Base-by-base conservation (phyloP, 1,140 invertebrate genomes). In the Phocides pigmalion region DNA sequence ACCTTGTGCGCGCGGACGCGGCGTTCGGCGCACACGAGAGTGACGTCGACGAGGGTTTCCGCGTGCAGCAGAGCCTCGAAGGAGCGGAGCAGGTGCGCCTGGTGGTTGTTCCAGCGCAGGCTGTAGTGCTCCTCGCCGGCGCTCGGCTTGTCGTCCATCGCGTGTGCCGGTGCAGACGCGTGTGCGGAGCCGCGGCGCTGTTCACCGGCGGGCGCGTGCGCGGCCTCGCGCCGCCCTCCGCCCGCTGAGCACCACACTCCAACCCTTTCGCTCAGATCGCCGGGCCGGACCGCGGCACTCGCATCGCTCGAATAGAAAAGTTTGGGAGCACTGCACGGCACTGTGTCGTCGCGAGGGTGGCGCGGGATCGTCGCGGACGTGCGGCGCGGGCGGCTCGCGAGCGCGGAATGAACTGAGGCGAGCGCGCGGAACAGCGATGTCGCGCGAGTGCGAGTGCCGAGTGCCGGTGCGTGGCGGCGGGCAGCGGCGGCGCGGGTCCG, bases 81-180 rank as follows among this genome's bases (percentile, higher is more conserved):
- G 12, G 97, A 95, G 66, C 95, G 93, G 66, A 97, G 93, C 83
- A 98, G 95, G 90, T 98, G 96, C 58, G 94, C 94, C 81, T 97
- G 96, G 92, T 98, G 97, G 91, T 98, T 97, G 93, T 97, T 97
- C 97, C 97, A 98, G 90, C 96, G 94, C 66, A 98, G 93, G 76
- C 96, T 97, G 89, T 97, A 98, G 84, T 97, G 96, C 75, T 97
- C 96, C 87, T 96, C 88, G 77, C 79, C 80, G 69, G 74, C 72
- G 64, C 74, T 74, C 66, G 81, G 76, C 74, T 89, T 87, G 74
- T 87, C 83, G 84, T 87, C 84, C 86, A 89, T 89, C 64, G 76
- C 79, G 77, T 74, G 74, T 78, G 82, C 62, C 71, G 74, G 66
- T 70, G 66, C 68, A 79, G 73, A 72, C 78, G 82, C 76, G 68